phyloP scores from a whole-genome alignment of 1,140 invertebrate genomes.

The Steinernema khuongi region DNA sequence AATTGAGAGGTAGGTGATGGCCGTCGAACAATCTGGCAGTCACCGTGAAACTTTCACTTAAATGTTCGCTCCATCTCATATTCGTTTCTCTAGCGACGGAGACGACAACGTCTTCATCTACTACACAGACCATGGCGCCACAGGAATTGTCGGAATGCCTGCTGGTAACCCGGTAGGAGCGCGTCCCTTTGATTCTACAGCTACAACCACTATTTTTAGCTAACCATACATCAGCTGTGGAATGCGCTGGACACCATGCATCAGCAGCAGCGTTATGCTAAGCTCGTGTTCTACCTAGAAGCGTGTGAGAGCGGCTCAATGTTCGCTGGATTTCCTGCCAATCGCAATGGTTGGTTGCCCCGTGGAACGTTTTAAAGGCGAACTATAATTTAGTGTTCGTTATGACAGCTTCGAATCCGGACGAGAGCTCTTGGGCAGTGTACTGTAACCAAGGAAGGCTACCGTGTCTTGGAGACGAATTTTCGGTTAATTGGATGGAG shows the following conservation, averaged over 20 bases:
- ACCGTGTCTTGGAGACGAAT: conserved; percentile 55
- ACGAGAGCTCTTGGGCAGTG: conserved; percentile 60
- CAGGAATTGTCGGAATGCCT: conserved; percentile 66
- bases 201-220: conserved; percentile 46
- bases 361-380: not conserved
- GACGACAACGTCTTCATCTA: conserved; percentile 68
- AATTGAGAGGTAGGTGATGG: conserved; percentile 62
- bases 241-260: conserved; percentile 63
- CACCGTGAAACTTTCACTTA: too few relatives aligned
- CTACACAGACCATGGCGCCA: conserved; percentile 68
- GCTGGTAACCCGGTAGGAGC: conserved; percentile 25
- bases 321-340: conserved; percentile 65
- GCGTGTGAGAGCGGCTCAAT: conserved; percentile 70
- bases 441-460: conserved; percentile 49
- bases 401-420: conserved; percentile 67
- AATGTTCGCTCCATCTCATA: too few relatives aligned
- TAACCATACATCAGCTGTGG: conserved; percentile 60
- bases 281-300: conserved; percentile 66
- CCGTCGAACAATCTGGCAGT: too few relatives aligned
- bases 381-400: conserved; percentile 64
- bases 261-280: conserved; percentile 59
- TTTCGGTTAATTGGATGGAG: conserved; percentile 69
- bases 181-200: not conserved
- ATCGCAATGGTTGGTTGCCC: conserved; percentile 63
- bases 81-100: conserved; percentile 62